Conservation (phyloP, 2,113 vertebrate genomes). For the Entomyzon cyanotis region DNA sequence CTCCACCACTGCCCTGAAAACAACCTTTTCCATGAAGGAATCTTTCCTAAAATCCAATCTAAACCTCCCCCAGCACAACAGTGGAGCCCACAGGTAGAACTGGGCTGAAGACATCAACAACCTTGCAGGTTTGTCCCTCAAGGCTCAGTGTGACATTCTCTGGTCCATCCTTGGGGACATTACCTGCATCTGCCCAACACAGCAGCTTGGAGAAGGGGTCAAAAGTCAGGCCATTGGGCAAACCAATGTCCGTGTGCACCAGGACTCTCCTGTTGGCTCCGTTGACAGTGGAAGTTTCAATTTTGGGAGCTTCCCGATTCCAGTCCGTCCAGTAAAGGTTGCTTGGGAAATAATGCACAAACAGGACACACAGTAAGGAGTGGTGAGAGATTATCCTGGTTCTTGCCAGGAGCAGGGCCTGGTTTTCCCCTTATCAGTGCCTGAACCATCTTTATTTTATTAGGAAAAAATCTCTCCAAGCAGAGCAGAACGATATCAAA, state of each 20-base stretch:
- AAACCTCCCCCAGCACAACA: neutral
- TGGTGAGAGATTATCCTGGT: neutral
- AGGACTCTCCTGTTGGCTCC: constrained; percentile 87
- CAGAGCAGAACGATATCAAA: neutral
- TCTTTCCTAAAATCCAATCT: neutral
- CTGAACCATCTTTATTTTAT: neutral
- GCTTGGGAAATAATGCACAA: constrained; percentile 61
- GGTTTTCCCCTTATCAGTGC: neutral
- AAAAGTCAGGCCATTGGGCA: constrained; percentile 91
- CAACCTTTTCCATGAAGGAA: neutral
- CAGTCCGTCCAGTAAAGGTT: constrained; percentile 97
- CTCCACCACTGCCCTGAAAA: neutral
- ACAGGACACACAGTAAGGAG: neutral
- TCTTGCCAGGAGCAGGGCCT: neutral
- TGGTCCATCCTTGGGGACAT: accelerated
- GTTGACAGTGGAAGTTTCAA: constrained; percentile 85
- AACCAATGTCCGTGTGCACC: constrained; percentile 86
- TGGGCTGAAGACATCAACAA: neutral
- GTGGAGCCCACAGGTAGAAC: neutral
- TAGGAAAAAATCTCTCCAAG: neutral
- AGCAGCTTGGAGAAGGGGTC: constrained; percentile 83
- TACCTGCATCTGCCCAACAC: constrained; percentile 98
- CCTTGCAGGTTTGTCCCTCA: accelerated
- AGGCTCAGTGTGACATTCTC: accelerated
- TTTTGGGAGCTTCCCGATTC: constrained; percentile 97